These are phyloP conservation scores for Andricus curvator DNA, from an alignment of 2,888 invertebrate species.

Conservation along the genomic window DNA sequence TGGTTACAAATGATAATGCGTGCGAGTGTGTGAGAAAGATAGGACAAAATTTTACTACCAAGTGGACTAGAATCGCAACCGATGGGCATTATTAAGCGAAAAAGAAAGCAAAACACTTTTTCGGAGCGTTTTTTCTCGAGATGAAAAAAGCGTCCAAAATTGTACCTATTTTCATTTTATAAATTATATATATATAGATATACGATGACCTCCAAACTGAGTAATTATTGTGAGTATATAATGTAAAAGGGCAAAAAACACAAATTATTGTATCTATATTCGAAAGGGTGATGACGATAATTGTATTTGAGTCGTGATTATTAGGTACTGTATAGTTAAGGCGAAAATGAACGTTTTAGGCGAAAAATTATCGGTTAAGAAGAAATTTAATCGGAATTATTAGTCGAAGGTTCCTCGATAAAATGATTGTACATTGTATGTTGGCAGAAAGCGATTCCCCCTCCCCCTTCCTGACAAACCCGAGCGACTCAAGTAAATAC, in stretches of 20 bases:
- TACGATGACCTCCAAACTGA: constrained; percentile 72
- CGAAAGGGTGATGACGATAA: constrained; percentile 73
- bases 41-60: constrained; percentile 77
- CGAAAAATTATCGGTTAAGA: constrained; percentile 70
- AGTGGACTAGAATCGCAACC: constrained; percentile 79
- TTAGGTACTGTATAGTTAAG: constrained; percentile 73
- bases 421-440: constrained; percentile 76
- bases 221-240: constrained; percentile 71
- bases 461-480: constrained; percentile 49
- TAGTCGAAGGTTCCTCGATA: constrained; percentile 65
- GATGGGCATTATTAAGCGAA: constrained; percentile 77
- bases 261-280: constrained; percentile 77
- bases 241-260: constrained; percentile 63
- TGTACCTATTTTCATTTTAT: constrained; percentile 79
- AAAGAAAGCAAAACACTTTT: constrained; percentile 69
- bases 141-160: constrained; percentile 76
- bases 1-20: constrained; percentile 46
- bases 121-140: constrained; percentile 77
- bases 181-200: constrained; percentile 76
- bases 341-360: constrained; percentile 63
- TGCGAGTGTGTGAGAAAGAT: constrained; percentile 56
- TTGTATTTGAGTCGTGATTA: constrained; percentile 77
- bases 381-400: constrained; percentile 67
- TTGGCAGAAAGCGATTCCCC: constrained; percentile 70
- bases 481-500: constrained; percentile 46